phyloP scores from a whole-genome alignment of 2,888 invertebrate genomes.

The Diadegma fenestrale region DNA sequence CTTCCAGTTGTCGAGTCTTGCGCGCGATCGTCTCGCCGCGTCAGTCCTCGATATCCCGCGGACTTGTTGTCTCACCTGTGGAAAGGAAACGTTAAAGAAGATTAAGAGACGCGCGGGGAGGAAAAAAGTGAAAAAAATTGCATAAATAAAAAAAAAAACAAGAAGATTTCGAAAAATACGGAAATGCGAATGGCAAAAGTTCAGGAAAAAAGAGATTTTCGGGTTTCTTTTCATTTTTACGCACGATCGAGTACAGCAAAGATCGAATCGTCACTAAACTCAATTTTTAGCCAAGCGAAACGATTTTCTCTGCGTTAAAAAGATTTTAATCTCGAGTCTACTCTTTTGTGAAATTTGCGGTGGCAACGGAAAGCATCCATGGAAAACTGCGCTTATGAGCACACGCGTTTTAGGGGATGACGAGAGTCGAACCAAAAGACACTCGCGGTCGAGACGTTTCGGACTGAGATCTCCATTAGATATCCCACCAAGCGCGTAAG shows the following conservation, averaged over 20 bases:
- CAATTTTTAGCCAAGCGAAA: slow-evolving; percentile 24
- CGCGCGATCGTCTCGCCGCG: slow-evolving; percentile 65
- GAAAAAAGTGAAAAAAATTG: not conserved
- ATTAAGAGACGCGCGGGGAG: not conserved
- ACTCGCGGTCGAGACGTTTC: slow-evolving; percentile 31
- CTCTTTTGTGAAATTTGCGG: slow-evolving; percentile 17
- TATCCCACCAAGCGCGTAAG: slow-evolving; percentile 61
- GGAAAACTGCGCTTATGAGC: slow-evolving; percentile 12
- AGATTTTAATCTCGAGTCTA: slow-evolving; percentile 49
- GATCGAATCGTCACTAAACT: slow-evolving; percentile 34
- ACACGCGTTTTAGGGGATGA: not conserved
- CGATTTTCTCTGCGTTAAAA: slow-evolving; percentile 31
- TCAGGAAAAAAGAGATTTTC: not conserved
- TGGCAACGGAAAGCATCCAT: slow-evolving; percentile 4
- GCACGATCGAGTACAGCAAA: not conserved
- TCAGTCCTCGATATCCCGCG: slow-evolving; percentile 37
- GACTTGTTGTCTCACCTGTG: slow-evolving; percentile 4
- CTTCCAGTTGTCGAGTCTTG: slow-evolving; percentile 69
- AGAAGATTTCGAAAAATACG: too few species aligned
- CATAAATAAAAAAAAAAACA: not conserved
- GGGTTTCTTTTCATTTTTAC: not conserved
- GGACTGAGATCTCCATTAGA: slow-evolving; percentile 59
- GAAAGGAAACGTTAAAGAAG: not conserved
- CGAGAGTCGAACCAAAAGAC: slow-evolving; percentile 22
- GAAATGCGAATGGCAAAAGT: too few species aligned